Percentiles rank a stretch among this genome's conserved stretches.
These are phyloP conservation scores for Drosophila tristis DNA, from an alignment of 1,140 invertebrate genomes.

Conservation along the genomic window DNA sequence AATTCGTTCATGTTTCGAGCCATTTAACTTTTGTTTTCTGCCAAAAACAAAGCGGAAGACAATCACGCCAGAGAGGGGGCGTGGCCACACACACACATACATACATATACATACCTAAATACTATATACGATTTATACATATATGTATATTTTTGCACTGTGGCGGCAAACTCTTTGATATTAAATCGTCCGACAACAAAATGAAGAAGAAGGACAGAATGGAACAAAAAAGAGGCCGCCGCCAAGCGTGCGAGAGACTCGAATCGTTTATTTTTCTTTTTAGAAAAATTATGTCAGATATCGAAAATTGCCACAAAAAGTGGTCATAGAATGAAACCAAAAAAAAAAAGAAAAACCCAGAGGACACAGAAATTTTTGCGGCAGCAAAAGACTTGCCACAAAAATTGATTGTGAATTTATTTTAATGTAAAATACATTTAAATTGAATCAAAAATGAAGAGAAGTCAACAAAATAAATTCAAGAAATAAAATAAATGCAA, in stretches of 20 bases:
- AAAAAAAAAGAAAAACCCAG: slow-evolving; percentile 10
- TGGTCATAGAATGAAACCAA: slow-evolving; percentile 16
- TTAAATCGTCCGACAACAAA: slow-evolving; percentile 67
- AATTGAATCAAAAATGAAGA: neutral
- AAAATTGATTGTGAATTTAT: no score
- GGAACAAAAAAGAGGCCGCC: slow-evolving; percentile 36
- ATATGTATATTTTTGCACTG: slow-evolving; percentile 50
- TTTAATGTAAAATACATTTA: no score
- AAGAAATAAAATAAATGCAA: no score
- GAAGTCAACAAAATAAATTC: neutral
- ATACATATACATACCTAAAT: slow-evolving; percentile 10
- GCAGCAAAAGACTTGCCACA: no score
- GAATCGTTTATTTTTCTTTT: slow-evolving; percentile 56
- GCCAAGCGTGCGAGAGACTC: slow-evolving; percentile 64
- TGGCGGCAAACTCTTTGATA: slow-evolving; percentile 71
- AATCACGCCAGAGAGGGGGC: slow-evolving; percentile 36
- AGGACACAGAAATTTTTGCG: slow-evolving; percentile 22
- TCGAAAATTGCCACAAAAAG: slow-evolving; percentile 19
- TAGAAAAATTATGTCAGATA: slow-evolving; percentile 58
- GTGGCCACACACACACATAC: slow-evolving; percentile 37
- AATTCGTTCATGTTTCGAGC: slow-evolving; percentile 65
- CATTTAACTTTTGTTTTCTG: slow-evolving; percentile 73
- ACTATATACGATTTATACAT: slow-evolving; percentile 41
- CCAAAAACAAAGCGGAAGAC: slow-evolving; percentile 67
- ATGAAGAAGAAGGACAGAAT: slow-evolving; percentile 33